A percentile compares a stretch with the other conserved stretches of the same genome.
Evolutionary conservation across 2,888 invertebrate genomes (phyloP).

Genomic region (Philaethria dido): DNA sequence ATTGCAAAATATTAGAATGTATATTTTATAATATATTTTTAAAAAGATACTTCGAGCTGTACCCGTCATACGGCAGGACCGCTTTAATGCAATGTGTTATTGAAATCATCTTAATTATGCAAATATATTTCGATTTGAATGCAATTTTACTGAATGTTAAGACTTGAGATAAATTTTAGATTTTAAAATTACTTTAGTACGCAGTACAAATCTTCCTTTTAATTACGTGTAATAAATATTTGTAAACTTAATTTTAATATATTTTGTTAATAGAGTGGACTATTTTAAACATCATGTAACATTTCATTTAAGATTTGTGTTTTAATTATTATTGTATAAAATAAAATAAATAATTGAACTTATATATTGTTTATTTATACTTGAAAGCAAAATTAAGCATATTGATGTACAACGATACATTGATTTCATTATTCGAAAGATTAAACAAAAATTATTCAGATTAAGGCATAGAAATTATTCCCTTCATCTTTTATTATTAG

Average conservation of each 20-base stretch:
- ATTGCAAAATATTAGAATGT: background rate
- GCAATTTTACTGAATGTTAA: background rate
- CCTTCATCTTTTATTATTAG: no score
- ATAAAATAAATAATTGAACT: background rate
- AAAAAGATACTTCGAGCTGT: background rate
- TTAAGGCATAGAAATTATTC: no score
- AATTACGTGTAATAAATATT: constrained; percentile 7
- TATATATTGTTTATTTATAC: background rate
- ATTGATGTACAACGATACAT: no score
- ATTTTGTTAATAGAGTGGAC: background rate
- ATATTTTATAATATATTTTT: background rate
- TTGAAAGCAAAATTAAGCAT: no score
- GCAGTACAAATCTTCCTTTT: background rate
- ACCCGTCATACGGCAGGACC: constrained; percentile 24
- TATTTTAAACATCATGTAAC: constrained; percentile 18
- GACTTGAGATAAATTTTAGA: background rate
- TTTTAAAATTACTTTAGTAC: background rate
- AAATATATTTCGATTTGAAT: background rate
- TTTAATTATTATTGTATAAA: constrained; percentile 15
- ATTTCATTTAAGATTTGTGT: background rate
- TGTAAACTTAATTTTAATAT: background rate
- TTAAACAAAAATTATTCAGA: no score
- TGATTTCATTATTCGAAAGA: no score
- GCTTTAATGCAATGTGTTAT: constrained; percentile 6
- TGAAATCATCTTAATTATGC: background rate